Base-by-base conservation (phyloP, 2,888 invertebrate species). In the Dicyrtoma fusca region DNA sequence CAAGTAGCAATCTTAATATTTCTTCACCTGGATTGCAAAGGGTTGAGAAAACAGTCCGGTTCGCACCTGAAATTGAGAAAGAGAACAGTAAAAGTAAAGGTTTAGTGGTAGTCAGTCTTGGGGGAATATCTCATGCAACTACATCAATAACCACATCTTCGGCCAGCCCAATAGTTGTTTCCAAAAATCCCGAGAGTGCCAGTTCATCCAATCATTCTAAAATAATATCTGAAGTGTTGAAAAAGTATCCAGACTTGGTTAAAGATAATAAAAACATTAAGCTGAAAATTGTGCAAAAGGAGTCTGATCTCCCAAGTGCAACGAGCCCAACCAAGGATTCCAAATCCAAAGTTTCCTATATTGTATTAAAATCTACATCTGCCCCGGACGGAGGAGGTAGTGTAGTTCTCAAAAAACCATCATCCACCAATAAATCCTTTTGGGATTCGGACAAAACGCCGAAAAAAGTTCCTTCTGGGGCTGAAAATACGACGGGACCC, bases 201-300 rank as follows among this genome's bases (percentile, higher is more conserved):
- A 42, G 57, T n/a, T 34, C 70, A 51, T 53, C 82, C 47, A 90
- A 91, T 83, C 94, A 94, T 84, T 92, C 92, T 0, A 93, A 92
- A 85, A 92, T 94, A 66, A 93, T 94, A 71, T 89, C 92, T 74
- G 93, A 93, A 79, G 92, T 94, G 0, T 83, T 94, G 47, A 92
- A 93, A 79, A 94, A 93, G 82, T 94, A 92, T 86, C 94, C 94
- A 0, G 91, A 94, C 83, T 86, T 94, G 74, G 91, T 94, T 0
- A 92, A 92, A 82, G 91, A 91, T 81, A 93, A 92, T 82, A 93
- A 92, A 83, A 94, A 92, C 81, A 93, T 94, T 44, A 90, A 92
- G 82, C 83, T 94, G 17, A 94, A 93, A 84, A 93, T 94, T 75
- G 87, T 93, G 84, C 89, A 92, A 72, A 89, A 88, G 63, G 64